A percentile compares a stretch with the other conserved stretches of the same genome.
Conservation (phyloP, 1,140 invertebrate species). For the Panonychus citri region DNA sequence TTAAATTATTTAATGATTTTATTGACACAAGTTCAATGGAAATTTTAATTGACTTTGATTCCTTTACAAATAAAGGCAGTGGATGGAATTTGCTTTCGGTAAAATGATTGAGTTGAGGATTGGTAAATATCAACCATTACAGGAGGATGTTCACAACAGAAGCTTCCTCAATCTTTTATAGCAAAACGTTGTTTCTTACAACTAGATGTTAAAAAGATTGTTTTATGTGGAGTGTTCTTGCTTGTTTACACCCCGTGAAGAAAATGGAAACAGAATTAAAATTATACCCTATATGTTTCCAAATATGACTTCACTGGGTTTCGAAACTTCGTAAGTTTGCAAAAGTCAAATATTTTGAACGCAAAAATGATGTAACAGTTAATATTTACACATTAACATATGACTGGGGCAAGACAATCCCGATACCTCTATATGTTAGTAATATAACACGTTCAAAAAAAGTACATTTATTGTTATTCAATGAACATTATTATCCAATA, state of each 20-base stretch:
- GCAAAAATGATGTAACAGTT: not conserved
- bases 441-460: not conserved
- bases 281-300: not conserved
- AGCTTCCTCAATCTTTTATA: not conserved
- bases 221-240: not conserved
- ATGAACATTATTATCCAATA: too few relatives aligned
- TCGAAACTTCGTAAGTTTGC: not conserved
- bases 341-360: not conserved
- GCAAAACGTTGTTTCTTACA: not conserved
- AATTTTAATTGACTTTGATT: too few relatives aligned
- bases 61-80: too few relatives aligned
- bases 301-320: not conserved
- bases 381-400: not conserved
- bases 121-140: too few relatives aligned
- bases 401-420: not conserved
- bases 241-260: not conserved
- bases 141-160: not conserved
- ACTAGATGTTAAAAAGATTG: not conserved
- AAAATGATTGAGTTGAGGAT: too few relatives aligned
- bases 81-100: too few relatives aligned
- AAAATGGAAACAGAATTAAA: not conserved
- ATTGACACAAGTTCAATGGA: too few relatives aligned
- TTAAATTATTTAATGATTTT: too few relatives aligned
- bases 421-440: not conserved
- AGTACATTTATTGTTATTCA: too few relatives aligned